Percentiles rank a stretch among this genome's conserved stretches.
These are phyloP conservation scores for Argentina silus DNA, from an alignment of 2,797 vertebrate species.

Conservation along the genomic window DNA sequence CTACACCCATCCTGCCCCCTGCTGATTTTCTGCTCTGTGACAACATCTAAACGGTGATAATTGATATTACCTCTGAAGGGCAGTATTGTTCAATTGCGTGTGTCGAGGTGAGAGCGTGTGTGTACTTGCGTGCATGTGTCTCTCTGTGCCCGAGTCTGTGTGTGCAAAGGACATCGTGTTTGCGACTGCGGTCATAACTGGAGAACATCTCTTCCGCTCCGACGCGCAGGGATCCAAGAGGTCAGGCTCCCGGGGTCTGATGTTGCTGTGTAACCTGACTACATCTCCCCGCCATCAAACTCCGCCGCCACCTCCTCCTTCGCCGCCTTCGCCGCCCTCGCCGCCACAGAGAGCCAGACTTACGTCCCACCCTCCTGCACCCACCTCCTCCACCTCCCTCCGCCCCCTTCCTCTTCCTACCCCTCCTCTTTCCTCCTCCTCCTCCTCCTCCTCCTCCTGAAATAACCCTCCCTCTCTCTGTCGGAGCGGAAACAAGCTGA, in stretches of 20 bases:
- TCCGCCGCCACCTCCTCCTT: background rate
- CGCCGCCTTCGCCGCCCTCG: background rate
- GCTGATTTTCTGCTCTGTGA: constrained; percentile 6
- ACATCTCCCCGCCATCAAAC: constrained; percentile 41
- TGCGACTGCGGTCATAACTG: constrained; percentile 75
- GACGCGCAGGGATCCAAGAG: constrained; percentile 84
- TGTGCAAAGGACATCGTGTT: constrained; percentile 75
- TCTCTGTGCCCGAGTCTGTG: constrained; percentile 67
- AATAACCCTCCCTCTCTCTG: constrained; percentile 33
- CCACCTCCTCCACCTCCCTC: constrained; percentile 8
- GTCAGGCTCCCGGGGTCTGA: constrained; percentile 74
- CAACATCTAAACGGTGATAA: background rate
- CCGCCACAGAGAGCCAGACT: background rate
- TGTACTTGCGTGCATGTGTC: constrained; percentile 57
- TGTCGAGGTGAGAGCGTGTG: constrained; percentile 54
- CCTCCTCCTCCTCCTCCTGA: constrained; percentile 14
- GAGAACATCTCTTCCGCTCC: constrained; percentile 85
- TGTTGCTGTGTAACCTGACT: constrained; percentile 70
- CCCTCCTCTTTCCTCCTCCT: constrained; percentile 2
- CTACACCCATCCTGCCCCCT: constrained; percentile 5
- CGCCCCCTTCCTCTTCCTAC: background rate
- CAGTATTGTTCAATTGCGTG: background rate
- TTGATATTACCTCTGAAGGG: constrained; percentile 7
- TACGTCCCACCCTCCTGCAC: constrained; percentile 29
- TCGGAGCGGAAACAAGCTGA: constrained; percentile 78